phyloP scores from a whole-genome alignment of 2,797 vertebrate genomes.

The Ibycter americanus region DNA sequence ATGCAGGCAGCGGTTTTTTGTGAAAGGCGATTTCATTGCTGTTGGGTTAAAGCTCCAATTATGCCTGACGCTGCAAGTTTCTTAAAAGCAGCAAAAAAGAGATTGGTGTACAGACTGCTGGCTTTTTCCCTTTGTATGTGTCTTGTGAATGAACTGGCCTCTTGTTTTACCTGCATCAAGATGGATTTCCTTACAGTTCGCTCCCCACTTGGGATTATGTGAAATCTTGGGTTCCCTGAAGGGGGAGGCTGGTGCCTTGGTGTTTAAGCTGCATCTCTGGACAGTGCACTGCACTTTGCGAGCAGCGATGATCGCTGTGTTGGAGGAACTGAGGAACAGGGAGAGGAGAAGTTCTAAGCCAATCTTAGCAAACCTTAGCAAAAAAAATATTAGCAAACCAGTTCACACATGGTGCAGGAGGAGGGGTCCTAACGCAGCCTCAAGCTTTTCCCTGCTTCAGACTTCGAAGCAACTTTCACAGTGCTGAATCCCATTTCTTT shows the following conservation, averaged over 20 bases:
- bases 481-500: neutral
- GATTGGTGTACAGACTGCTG: neutral
- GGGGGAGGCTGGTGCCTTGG: neutral
- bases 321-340: neutral
- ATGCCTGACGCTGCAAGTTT: conserved; percentile 17
- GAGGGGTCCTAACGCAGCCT: neutral
- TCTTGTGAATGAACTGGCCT: neutral
- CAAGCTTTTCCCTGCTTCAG: neutral
- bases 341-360: neutral
- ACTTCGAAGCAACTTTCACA: neutral
- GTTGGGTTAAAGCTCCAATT: conserved; percentile 3
- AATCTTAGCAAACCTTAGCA: no score
- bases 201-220: accelerated
- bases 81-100: neutral
- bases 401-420: neutral
- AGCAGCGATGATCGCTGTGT: neutral
- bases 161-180: neutral
- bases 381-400: no score
- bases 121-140: neutral
- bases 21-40: conserved; percentile 20
- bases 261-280: neutral
- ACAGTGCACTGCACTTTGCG: neutral
- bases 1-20: conserved; percentile 5
- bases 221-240: neutral
- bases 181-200: neutral